These are phyloP conservation scores for Orthosia incerta DNA, from an alignment of 2,888 invertebrate genomes.

Conservation along the genomic window DNA sequence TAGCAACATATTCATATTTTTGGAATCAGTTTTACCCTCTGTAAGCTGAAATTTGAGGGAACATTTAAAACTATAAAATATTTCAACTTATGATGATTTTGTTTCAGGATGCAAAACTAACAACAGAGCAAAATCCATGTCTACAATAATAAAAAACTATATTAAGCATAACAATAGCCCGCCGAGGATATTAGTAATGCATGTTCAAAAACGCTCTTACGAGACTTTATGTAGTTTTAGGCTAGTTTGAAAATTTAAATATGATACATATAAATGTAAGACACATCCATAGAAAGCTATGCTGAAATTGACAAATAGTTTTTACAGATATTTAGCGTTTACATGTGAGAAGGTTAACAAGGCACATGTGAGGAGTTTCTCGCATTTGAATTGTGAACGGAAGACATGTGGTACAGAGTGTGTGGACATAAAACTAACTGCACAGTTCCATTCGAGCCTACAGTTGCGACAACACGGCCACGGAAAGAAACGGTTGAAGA, in stretches of 20 bases:
- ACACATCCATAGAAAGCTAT: conserved; percentile 82
- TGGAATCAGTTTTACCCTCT: conserved; percentile 9
- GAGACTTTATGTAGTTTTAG: conserved; percentile 67
- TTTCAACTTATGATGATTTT: conserved; percentile 67
- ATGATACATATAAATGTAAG: conserved; percentile 74
- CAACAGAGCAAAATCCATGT: conserved; percentile 87
- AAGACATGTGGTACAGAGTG: conserved; percentile 75
- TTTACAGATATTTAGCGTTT: conserved; percentile 86
- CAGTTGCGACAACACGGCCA: conserved; percentile 72
- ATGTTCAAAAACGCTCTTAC: conserved; percentile 67
- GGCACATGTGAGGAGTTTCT: conserved; percentile 77
- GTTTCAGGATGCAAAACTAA: conserved; percentile 80
- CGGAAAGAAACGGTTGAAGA: conserved; percentile 72
- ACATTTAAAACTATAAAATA: conserved; percentile 32
- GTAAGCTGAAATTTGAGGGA: conserved; percentile 15
- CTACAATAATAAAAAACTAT: conserved; percentile 63
- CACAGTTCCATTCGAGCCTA: conserved; percentile 66
- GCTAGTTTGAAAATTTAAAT: conserved; percentile 69
- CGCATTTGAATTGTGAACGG: conserved; percentile 76
- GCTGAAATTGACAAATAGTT: conserved; percentile 88
- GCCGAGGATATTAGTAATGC: conserved; percentile 70
- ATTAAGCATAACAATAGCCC: conserved; percentile 57
- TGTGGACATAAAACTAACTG: conserved; percentile 44
- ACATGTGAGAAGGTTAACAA: conserved; percentile 78
- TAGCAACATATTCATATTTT: conserved; percentile 29